Percentiles rank a stretch among this genome's conserved stretches.
These are phyloP conservation scores for Ladona fulva DNA, from an alignment of 1,140 invertebrate species.

Conservation along the genomic window DNA sequence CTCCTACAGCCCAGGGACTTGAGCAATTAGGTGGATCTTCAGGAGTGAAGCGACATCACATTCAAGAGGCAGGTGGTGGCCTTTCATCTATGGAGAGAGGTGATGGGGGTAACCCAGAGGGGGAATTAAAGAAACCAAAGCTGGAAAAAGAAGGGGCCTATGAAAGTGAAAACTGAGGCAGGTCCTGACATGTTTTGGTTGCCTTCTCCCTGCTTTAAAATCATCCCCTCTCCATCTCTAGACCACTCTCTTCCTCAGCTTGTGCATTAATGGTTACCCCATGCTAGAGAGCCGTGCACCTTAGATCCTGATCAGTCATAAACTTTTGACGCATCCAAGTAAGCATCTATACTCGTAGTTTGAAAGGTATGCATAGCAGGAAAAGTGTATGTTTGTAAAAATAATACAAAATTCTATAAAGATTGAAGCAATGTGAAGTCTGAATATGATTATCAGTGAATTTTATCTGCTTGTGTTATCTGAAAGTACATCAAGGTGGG, in stretches of 20 bases:
- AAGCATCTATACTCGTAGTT: neutral
- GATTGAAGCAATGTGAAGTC: neutral
- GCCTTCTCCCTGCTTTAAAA: neutral
- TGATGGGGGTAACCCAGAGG: neutral
- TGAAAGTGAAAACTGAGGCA: slow-evolving; percentile 4
- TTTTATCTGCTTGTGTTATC: neutral
- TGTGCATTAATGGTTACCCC: neutral
- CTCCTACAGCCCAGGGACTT: neutral
- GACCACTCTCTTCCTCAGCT: slow-evolving; percentile 2
- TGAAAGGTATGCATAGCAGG: neutral
- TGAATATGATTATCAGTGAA: neutral
- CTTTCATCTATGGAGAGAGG: neutral
- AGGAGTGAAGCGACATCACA: neutral
- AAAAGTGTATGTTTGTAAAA: slow-evolving; percentile 7
- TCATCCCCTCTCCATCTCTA: neutral
- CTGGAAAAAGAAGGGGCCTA: neutral
- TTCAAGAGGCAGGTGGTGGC: neutral
- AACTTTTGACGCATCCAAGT: neutral
- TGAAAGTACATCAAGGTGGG: neutral
- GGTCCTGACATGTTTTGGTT: neutral
- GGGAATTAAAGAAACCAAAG: slow-evolving; percentile 1
- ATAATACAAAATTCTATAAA: slow-evolving; percentile 5
- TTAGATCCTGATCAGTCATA: neutral
- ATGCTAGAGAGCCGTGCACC: neutral
- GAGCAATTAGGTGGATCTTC: neutral